Base-by-base conservation (phyloP, 2,888 invertebrate genomes). In the Petrophora chlorosata region DNA sequence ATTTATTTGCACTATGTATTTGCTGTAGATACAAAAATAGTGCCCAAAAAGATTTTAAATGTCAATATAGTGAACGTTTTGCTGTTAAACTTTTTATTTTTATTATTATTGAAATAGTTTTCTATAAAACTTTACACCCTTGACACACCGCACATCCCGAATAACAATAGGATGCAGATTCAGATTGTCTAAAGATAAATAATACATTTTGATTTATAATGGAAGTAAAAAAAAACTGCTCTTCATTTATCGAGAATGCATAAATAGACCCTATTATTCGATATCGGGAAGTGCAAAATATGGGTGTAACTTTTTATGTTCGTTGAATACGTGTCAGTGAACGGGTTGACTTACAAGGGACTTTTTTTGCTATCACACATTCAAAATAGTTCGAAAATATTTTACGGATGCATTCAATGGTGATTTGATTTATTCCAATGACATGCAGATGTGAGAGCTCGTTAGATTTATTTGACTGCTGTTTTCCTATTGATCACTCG, bases 131-230 rank as follows among this genome's bases (percentile, higher is more conserved):
- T 83, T 88, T 85, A 87, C 85, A 87, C 89, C 89, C 87, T 87
- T 84, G 87, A 90, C 90, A 89, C 83, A 86, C 90, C 90, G 78
- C 90, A 90, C 66, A 85, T 82, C 77, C 81, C 78, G 79, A 85
- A 82, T 85, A 82, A 90, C 90, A 90, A 90, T 88, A 75, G 89
- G 89, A 90, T 90, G 89, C 88, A 90, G 89, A 90, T 90, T 89
- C 79, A 65, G 84, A 82, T 85, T 85, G 84, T 87, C 79, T 82
- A 87, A 86, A 90, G 89, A 90, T 90, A 90, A 90, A 90, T 90
- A 90, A 90, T 90, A 87, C 87, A 86, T 87, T 90, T 87, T 90
- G 90, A 90, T 90, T 90, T 89, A 90, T 90, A 90, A 88, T 86
- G 72, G 82, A 81, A 73, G 82, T 82, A 85, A 89, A 90, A 89